Conservation (phyloP, 2,113 vertebrate species). For the Deroptyus accipitrinus region DNA sequence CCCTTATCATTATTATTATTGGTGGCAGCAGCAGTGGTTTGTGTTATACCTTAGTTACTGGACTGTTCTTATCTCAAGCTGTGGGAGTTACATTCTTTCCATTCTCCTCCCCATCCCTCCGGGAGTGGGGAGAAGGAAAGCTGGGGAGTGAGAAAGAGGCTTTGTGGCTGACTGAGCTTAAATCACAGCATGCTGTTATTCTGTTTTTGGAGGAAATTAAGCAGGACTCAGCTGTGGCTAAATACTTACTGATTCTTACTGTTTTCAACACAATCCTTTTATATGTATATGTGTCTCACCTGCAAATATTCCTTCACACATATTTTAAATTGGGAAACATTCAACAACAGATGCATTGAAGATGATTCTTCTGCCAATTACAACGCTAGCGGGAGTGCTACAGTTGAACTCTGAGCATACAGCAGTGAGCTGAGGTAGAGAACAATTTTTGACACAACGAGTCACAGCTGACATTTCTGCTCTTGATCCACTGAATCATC, state of each 20-base stretch:
- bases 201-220: conserved; percentile 36
- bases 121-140: too few species aligned
- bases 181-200: background rate
- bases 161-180: too few species aligned
- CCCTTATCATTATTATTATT: too few species aligned
- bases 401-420: background rate
- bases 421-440: conserved; percentile 1
- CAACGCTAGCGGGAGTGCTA: background rate
- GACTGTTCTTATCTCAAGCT: too few species aligned
- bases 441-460: conserved; percentile 27
- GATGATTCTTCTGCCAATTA: conserved; percentile 27
- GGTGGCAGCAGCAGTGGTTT: too few species aligned
- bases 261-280: conserved; percentile 16
- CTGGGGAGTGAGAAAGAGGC: too few species aligned
- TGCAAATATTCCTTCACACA: background rate
- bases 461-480: conserved; percentile 39
- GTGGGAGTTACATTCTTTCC: too few species aligned
- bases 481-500: conserved; percentile 48
- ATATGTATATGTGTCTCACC: background rate
- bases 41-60: too few species aligned
- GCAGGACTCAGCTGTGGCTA: background rate
- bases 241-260: background rate
- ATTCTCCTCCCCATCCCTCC: too few species aligned
- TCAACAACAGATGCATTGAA: background rate
- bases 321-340: background rate